Conservation (phyloP, 2,113 vertebrate species). For the Xiphias gladius region DNA sequence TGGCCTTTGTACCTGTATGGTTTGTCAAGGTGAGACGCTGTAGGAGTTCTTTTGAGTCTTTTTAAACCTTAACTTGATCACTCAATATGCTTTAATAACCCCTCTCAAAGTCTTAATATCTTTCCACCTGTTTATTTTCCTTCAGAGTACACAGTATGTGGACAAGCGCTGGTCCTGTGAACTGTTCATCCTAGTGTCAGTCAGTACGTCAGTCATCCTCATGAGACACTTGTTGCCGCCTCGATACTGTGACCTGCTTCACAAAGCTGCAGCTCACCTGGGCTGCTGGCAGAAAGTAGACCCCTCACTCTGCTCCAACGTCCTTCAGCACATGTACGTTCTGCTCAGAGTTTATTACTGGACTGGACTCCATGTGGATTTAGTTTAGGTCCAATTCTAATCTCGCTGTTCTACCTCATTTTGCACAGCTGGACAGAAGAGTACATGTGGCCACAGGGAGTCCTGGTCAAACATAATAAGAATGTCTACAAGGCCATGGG, state of each 20-base stretch:
- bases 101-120: neutral
- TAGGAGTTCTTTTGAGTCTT: neutral
- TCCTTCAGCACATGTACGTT: conserved; percentile 96
- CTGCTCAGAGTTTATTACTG: neutral
- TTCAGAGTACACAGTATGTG: conserved; percentile 97
- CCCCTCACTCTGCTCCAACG: conserved; percentile 95
- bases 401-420: neutral
- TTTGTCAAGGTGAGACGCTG: conserved; percentile 92
- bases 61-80: neutral
- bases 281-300: conserved; percentile 99
- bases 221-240: conserved; percentile 95
- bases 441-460: conserved; percentile 98
- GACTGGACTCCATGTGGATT: neutral
- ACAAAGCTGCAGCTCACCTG: conserved; percentile 96
- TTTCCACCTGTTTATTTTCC: neutral
- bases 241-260: conserved; percentile 96
- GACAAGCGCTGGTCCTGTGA: conserved; percentile 99
- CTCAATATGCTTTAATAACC: neutral
- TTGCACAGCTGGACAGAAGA: conserved; percentile 95
- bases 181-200: conserved; percentile 96
- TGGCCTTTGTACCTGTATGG: conserved; percentile 98
- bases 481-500: conserved; percentile 99
- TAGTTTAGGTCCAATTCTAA: neutral
- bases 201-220: conserved; percentile 96
- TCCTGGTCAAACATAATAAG: conserved; percentile 98